Evolutionary conservation across 2,888 invertebrate genomes (phyloP).

Genomic region (Kuschelorhynchus macadamiae): DNA sequence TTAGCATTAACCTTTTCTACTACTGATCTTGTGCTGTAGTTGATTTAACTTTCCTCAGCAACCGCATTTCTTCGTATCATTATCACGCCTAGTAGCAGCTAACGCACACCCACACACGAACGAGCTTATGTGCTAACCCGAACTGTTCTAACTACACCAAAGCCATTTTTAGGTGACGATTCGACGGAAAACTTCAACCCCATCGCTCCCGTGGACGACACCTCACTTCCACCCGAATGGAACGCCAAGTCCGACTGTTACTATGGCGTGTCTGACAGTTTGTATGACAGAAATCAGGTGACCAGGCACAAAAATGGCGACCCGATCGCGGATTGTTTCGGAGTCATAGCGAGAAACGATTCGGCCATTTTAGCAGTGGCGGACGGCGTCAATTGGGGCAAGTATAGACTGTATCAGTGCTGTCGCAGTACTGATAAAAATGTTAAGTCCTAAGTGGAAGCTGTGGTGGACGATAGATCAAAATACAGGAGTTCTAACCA

Average conservation of each 20-base stretch:
- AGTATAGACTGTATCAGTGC: constrained; percentile 51
- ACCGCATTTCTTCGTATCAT: too few species aligned
- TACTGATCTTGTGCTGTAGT: too few species aligned
- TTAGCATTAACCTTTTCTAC: too few species aligned
- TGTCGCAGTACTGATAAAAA: too few species aligned
- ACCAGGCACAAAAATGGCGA: constrained; percentile 80
- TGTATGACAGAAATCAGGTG: constrained; percentile 88
- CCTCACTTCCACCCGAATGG: constrained; percentile 70
- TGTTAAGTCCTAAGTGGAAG: too few species aligned
- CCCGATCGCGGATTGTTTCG: constrained; percentile 91
- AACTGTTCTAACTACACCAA: constrained; percentile 20
- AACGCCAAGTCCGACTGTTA: constrained; percentile 72
- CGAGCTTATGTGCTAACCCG: constrained; percentile 9
- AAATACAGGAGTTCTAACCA: too few species aligned
- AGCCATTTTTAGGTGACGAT: constrained; percentile 44
- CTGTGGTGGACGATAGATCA: too few species aligned
- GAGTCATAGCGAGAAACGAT: constrained; percentile 79
- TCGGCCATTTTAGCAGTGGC: constrained; percentile 85
- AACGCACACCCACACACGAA: background rate
- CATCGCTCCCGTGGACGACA: constrained; percentile 53
- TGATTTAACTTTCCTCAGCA: too few species aligned
- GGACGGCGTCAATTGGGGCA: constrained; percentile 94
- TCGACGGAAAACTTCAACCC: constrained; percentile 19
- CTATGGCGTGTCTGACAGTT: constrained; percentile 81
- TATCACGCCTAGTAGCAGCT: too few species aligned